A percentile compares a stretch with the other conserved stretches of the same genome.
Evolutionary conservation across 1,140 invertebrate species (phyloP).

Genomic region (Lysiphlebus fabarum): DNA sequence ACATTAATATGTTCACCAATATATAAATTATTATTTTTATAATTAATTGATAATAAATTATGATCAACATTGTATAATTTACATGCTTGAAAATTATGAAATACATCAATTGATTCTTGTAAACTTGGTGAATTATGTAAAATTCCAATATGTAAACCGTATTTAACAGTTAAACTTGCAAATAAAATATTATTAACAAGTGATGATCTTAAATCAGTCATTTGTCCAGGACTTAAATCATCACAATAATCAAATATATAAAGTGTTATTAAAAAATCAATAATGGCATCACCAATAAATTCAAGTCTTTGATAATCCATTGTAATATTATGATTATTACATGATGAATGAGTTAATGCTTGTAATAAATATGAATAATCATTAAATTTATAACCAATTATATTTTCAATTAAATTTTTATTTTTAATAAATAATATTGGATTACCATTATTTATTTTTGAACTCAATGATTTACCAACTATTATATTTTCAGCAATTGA

Average conservation of each 20-base stretch:
- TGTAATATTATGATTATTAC: constrained; percentile 78
- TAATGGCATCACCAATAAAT: constrained; percentile 92
- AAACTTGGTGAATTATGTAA: constrained; percentile 64
- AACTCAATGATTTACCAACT: constrained; percentile 29
- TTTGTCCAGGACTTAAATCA: constrained; percentile 71
- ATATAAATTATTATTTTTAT: constrained; percentile 66
- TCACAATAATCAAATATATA: constrained; percentile 76
- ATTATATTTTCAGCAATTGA: constrained; percentile 49
- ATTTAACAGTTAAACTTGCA: constrained; percentile 82
- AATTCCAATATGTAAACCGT: constrained; percentile 74
- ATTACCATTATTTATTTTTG: constrained; percentile 44
- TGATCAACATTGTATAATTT: constrained; percentile 65
- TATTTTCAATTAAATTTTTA: constrained; percentile 59
- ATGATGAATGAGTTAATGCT: constrained; percentile 91
- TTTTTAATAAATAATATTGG: constrained; percentile 48
- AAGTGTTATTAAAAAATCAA: constrained; percentile 87
- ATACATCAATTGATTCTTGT: constrained; percentile 69
- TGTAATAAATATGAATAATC: constrained; percentile 61
- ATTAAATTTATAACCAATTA: constrained; percentile 65
- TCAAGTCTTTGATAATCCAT: constrained; percentile 92
- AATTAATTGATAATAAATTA: constrained; percentile 58
- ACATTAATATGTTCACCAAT: constrained; percentile 78
- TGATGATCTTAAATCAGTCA: constrained; percentile 90
- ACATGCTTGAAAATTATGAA: constrained; percentile 75
- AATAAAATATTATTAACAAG: constrained; percentile 95